Conservation (phyloP, 2,888 invertebrate species). For the Cetonia aurata region DNA sequence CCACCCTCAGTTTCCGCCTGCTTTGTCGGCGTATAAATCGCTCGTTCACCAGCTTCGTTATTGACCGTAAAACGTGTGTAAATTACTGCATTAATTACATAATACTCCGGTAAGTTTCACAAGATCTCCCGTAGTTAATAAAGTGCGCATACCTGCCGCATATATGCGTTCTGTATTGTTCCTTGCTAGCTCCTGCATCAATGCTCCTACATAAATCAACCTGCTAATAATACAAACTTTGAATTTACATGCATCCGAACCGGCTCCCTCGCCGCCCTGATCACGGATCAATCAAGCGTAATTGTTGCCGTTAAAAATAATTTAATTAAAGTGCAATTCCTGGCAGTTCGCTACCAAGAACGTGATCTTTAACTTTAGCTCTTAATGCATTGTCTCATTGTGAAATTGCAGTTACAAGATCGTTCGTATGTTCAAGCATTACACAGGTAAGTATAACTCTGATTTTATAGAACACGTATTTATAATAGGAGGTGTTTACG, state of each 20-base stretch:
- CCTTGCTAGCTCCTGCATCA: conserved; percentile 22
- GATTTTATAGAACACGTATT: no score
- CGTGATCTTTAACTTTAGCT: no score
- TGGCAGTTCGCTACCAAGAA: conserved; percentile 17
- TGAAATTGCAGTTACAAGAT: conserved; percentile 8
- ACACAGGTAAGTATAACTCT: no score
- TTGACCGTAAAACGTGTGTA: no score
- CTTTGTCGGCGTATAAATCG: no score
- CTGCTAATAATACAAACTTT: conserved; percentile 44
- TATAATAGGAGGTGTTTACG: no score
- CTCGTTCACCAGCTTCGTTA: no score
- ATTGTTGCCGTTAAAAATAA: conserved; percentile 41
- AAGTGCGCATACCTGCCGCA: conserved; percentile 1
- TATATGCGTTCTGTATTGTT: background rate
- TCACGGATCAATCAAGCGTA: conserved; percentile 42
- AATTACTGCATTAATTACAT: no score
- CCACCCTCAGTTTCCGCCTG: no score
- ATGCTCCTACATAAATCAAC: conserved; percentile 47
- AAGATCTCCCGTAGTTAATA: conserved; percentile 8
- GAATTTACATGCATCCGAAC: conserved; percentile 34
- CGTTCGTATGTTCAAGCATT: no score
- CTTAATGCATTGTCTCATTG: conserved; percentile 28
- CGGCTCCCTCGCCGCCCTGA: background rate
- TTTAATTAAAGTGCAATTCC: conserved; percentile 39
- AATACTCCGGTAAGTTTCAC: conserved; percentile 5